phyloP scores from a whole-genome alignment of 2,888 invertebrate species.

The Nasonovia ribisnigri region DNA sequence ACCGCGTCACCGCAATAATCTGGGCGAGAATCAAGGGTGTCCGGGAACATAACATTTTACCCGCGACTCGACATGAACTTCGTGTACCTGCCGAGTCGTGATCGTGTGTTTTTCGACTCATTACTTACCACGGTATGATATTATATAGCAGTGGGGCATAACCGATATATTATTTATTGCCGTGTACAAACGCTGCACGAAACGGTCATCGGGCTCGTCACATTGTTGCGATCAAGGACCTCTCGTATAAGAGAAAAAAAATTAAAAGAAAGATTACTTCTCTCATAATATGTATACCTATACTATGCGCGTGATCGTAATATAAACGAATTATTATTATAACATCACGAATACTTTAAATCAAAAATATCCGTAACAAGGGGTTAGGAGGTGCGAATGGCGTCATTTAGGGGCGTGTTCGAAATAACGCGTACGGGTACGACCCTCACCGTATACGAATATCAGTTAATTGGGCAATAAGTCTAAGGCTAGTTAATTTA shows the following conservation, averaged over 20 bases:
- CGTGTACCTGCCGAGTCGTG: slow-evolving; percentile 58
- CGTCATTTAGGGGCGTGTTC: slow-evolving; percentile 39
- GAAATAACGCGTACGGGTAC: background rate
- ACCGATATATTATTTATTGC: slow-evolving; percentile 64
- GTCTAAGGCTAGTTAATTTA: slow-evolving; percentile 20
- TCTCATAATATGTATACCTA: background rate
- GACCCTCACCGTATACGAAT: background rate
- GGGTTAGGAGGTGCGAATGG: slow-evolving; percentile 55
- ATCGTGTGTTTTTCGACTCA: slow-evolving; percentile 64
- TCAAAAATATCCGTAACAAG: slow-evolving; percentile 31
- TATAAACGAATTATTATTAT: slow-evolving; percentile 30
- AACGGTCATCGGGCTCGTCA: slow-evolving; percentile 60
- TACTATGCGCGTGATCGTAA: background rate
- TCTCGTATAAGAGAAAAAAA: slow-evolving; percentile 2
- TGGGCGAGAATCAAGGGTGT: slow-evolving; percentile 57
- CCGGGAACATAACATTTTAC: slow-evolving; percentile 58
- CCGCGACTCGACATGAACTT: slow-evolving; percentile 63
- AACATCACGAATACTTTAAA: slow-evolving; percentile 50
- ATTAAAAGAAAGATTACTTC: slow-evolving; percentile 10
- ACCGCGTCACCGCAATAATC: background rate
- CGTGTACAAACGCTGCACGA: slow-evolving; percentile 46
- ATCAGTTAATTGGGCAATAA: slow-evolving; percentile 31
- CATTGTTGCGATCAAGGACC: slow-evolving; percentile 60
- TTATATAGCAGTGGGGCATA: slow-evolving; percentile 26
- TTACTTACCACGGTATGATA: slow-evolving; percentile 39